Evolutionary conservation across 2,797 vertebrate genomes (phyloP), one percentile per base, ranked within the genome.

Genomic region (Prunella strophiata): DNA sequence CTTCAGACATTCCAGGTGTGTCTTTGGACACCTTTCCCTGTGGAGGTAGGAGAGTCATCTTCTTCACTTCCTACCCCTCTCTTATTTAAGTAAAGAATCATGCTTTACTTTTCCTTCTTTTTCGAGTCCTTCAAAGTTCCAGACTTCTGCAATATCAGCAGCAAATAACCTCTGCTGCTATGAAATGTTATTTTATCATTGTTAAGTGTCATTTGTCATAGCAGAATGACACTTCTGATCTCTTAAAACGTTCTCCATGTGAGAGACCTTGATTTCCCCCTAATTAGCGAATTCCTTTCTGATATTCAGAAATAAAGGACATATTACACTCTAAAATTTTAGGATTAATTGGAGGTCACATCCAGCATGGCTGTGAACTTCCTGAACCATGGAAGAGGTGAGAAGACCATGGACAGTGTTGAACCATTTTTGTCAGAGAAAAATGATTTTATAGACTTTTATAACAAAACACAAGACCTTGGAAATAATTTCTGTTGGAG

Each of bases 381-480:
- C 48, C 58, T 59, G 54, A 81, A 36, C 27, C 50, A 6, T 1
- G 14, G 8, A 66, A 54, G 45, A 58, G 34, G 34, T 59, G 47
- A 86, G 30, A 80, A 61, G 42, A 66, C 12, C 1, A 0, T 2
- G 25, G 4, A 13, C 4, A 4, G 5, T 1, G 1, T 34, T 14
- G 22, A 32, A n/a, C 23, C 30, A 22, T 40, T 61, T 75, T 42
- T 36, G 18, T 16, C 68, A 81, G 47, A 61, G 54, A 77, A 85
- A 78, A 17, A 34, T 14, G 18, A 52, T 52, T 82, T 89, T 89
- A 15, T 26, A 19, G 16, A n/a, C 6, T 82, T 66, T 62, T 36
- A 16, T 48, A 79, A 59, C 11, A 55, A 29, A 70, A 45, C 21
- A 5, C 13, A 42, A 88, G 68, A 89, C 36, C n/a, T 52, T 48